Evolutionary conservation across 35 echinoderm and acorn worm genomes (phyloP).

Genomic region (Ptychodera flava): DNA sequence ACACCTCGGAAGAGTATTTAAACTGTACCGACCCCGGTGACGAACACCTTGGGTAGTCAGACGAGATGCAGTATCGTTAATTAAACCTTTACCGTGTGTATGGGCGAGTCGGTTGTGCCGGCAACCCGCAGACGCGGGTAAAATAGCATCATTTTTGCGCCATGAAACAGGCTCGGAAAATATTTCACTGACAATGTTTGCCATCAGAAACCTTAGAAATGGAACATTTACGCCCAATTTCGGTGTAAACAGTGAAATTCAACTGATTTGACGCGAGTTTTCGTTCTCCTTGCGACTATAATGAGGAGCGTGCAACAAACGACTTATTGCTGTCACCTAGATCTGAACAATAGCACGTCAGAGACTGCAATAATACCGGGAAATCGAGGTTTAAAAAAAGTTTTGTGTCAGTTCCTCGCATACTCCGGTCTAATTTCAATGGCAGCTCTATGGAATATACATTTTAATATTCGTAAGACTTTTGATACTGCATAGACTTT

Average conservation of each 20-base stretch:
- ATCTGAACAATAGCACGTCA: background rate
- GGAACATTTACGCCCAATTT: background rate
- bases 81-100: background rate
- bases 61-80: background rate
- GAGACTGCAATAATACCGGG: too few species aligned
- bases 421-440: too few species aligned
- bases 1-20: background rate
- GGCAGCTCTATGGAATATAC: too few species aligned
- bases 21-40: background rate
- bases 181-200: background rate
- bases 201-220: background rate
- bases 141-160: background rate
- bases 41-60: background rate
- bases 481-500: too few species aligned
- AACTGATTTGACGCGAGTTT: background rate
- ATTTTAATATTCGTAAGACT: too few species aligned
- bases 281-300: background rate
- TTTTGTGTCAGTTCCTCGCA: too few species aligned
- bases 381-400: too few species aligned
- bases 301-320: background rate
- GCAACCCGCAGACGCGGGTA: background rate
- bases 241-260: background rate
- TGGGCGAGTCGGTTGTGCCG: background rate
- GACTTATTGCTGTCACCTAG: background rate
- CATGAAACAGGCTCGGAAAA: background rate